These are phyloP conservation scores for Brachionus asplanchnoidis DNA, from an alignment of 1,140 invertebrate genomes.

Conservation along the genomic window DNA sequence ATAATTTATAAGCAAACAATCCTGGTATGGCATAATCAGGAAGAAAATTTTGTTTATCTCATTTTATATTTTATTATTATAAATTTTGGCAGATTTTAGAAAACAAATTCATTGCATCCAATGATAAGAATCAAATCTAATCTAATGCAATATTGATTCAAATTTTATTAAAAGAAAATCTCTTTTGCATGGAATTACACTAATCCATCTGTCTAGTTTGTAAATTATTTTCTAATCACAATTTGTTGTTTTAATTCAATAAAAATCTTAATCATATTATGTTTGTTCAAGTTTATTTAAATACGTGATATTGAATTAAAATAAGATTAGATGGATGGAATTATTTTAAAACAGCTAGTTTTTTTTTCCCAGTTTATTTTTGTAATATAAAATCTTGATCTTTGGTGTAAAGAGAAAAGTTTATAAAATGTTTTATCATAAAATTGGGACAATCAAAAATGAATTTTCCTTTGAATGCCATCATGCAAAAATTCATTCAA, in stretches of 20 bases:
- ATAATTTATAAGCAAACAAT: not conserved
- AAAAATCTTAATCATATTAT: not conserved
- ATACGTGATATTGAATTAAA: not conserved
- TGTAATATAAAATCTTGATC: too few relatives aligned
- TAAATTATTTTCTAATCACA: not conserved
- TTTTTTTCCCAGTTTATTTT: too few relatives aligned
- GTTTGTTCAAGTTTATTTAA: not conserved
- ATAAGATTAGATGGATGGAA: not conserved
- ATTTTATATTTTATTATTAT: not conserved
- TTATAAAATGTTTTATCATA: too few relatives aligned
- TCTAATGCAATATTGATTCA: not conserved
- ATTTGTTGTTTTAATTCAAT: not conserved
- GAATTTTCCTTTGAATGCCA: too few relatives aligned
- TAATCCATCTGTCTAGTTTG: not conserved
- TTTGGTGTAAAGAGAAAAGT: too few relatives aligned
- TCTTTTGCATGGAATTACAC: not conserved
- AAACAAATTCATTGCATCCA: not conserved
- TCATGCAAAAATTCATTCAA: too few relatives aligned
- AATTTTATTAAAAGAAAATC: not conserved
- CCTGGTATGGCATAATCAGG: constrained; percentile 7
- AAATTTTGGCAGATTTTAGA: not conserved
- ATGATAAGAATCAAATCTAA: not conserved
- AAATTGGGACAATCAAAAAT: too few relatives aligned
- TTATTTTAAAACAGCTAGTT: not conserved
- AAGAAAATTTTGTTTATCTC: constrained; percentile 10